A percentile compares a stretch with the other conserved stretches of the same genome.
phyloP scores from a whole-genome alignment of 2,888 invertebrate species.

The Limenitis camilla region DNA sequence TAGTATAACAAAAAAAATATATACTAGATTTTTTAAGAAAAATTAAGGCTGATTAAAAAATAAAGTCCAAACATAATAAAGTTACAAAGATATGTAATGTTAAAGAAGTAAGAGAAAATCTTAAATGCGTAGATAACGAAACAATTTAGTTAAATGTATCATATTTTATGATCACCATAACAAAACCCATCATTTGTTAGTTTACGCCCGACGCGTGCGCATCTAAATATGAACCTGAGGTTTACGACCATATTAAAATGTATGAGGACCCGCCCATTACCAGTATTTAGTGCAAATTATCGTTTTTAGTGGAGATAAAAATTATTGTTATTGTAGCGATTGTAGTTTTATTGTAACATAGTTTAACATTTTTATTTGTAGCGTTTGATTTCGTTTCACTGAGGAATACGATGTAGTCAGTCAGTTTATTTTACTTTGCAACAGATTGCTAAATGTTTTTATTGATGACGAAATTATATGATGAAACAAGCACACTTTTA shows the following conservation, averaged over 20 bases:
- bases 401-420: too few species aligned
- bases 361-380: constrained; percentile 19
- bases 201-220: constrained; percentile 57
- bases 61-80: too few species aligned
- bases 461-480: too few species aligned
- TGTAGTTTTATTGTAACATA: constrained; percentile 15
- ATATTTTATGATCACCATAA: not conserved
- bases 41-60: too few species aligned
- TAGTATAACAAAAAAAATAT: too few species aligned
- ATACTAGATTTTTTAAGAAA: too few species aligned
- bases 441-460: too few species aligned
- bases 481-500: too few species aligned
- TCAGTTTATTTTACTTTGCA: too few species aligned
- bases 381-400: too few species aligned
- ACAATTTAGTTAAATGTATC: not conserved
- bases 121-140: too few species aligned
- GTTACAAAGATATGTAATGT: not conserved
- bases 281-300: constrained; percentile 60
- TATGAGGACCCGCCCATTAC: constrained; percentile 51
- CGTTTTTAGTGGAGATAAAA: constrained; percentile 42
- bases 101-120: too few species aligned
- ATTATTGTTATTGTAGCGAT: constrained; percentile 21
- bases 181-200: constrained; percentile 21
- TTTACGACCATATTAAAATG: constrained; percentile 20
- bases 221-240: constrained; percentile 32